Conservation (phyloP, 2,797 vertebrate species). For the Gallinago solitaria region DNA sequence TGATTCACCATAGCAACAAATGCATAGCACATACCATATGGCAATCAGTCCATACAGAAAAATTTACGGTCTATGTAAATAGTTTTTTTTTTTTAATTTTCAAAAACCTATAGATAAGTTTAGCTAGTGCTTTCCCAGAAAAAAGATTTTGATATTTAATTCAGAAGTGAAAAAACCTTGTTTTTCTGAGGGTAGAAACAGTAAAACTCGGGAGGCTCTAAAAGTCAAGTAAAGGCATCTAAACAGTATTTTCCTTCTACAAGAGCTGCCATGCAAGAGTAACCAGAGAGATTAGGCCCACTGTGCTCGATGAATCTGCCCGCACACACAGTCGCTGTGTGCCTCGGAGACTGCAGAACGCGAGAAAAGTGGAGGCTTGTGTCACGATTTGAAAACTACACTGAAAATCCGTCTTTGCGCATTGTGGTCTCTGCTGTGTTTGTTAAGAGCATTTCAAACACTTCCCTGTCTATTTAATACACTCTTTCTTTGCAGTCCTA, state of each 20-base stretch:
- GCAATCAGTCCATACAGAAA: constrained; percentile 17
- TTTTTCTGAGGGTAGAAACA: neutral
- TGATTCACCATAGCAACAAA: constrained; percentile 38
- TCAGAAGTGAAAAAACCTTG: neutral
- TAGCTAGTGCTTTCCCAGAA: neutral
- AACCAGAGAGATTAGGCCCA: neutral
- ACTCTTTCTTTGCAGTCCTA: neutral
- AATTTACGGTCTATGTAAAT: neutral
- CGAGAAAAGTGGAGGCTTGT: neutral
- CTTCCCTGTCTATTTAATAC: neutral
- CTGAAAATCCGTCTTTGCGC: neutral
- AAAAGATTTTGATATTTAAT: neutral
- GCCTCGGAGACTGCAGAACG: neutral
- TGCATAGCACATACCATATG: neutral
- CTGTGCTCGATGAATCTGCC: neutral
- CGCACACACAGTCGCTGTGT: neutral
- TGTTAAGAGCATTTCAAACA: neutral
- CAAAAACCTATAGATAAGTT: neutral
- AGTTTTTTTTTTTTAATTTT: neutral
- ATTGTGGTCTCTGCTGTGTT: neutral
- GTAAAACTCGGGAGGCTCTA: neutral
- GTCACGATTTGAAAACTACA: neutral
- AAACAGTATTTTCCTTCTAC: neutral
- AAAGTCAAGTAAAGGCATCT: neutral
- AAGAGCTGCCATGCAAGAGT: neutral